Evolutionary conservation across 92 coral and sea anemone species (phyloP).

Genomic region (Bergia puertoricense): DNA sequence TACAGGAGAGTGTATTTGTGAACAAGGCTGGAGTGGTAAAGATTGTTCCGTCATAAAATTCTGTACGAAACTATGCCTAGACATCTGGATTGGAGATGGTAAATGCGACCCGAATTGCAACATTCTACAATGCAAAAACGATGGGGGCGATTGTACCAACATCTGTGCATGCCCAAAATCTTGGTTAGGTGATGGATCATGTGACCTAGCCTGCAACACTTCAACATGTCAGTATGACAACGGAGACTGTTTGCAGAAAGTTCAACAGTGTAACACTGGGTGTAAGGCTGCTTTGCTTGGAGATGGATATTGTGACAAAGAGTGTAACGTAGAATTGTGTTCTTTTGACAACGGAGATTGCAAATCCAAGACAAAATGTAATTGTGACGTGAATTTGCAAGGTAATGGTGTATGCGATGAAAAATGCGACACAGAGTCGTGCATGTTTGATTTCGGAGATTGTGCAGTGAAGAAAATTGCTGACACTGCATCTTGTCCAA

Average conservation of each 20-base stretch:
- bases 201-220: constrained; percentile 62
- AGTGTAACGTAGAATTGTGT: constrained; percentile 57
- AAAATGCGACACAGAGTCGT: constrained; percentile 52
- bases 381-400: constrained; percentile 33
- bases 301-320: constrained; percentile 68
- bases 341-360: constrained; percentile 61
- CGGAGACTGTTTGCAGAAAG: constrained; percentile 53
- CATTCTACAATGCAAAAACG: constrained; percentile 43
- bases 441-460: constrained; percentile 70
- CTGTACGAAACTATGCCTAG: constrained; percentile 56
- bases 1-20: constrained; percentile 56
- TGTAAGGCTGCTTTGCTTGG: constrained; percentile 52
- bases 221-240: constrained; percentile 50
- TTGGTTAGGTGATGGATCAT: constrained; percentile 68
- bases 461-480: constrained; percentile 38
- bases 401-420: constrained; percentile 62
- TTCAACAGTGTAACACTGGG: constrained; percentile 47
- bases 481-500: constrained; percentile 42
- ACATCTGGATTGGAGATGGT: constrained; percentile 68
- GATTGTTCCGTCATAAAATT: constrained; percentile 61
- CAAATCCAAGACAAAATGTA: constrained; percentile 14
- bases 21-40: constrained; percentile 65
- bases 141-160: constrained; percentile 55
- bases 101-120: constrained; percentile 58
- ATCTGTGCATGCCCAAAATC: constrained; percentile 56